These are phyloP conservation scores for Propithecus coquereli DNA, from an alignment of 2,113 vertebrate species.

Conservation along the genomic window DNA sequence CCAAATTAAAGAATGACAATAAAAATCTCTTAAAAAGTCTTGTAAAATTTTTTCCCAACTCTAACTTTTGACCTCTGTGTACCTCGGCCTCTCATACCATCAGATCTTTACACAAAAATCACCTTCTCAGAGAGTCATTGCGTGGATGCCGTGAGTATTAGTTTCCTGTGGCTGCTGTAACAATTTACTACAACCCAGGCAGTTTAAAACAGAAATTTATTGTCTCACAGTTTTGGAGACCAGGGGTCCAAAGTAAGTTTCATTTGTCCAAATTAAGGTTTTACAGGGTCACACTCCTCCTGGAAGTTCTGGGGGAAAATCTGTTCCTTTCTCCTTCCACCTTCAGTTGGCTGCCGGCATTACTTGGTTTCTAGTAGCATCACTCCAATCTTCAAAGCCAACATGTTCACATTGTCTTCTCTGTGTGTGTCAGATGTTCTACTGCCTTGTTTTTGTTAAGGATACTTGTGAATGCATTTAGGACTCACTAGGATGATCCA, in stretches of 20 bases:
- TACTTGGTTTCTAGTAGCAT: not conserved
- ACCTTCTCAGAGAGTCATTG: not conserved
- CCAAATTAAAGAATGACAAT: constrained; percentile 4
- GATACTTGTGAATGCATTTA: not conserved
- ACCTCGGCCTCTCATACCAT: not conserved
- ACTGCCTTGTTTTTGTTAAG: not conserved
- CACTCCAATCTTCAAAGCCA: not conserved
- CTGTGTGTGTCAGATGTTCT: not conserved
- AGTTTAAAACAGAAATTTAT: not conserved
- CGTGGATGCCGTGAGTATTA: not conserved
- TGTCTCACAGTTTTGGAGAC: rapidly evolving
- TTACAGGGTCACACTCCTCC: rapidly evolving
- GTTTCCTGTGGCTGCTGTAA: not conserved
- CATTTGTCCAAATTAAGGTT: not conserved
- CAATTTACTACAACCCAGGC: not conserved
- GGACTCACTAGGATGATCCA: not conserved
- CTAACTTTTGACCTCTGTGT: not conserved
- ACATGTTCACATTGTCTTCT: not conserved
- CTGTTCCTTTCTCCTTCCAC: not conserved
- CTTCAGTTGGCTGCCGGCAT: not conserved
- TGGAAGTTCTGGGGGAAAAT: rapidly evolving
- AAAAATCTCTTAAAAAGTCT: not conserved
- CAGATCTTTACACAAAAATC: not conserved
- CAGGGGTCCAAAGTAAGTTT: not conserved
- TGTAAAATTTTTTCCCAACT: not conserved